phyloP scores from a whole-genome alignment of 2,113 vertebrate genomes.

The Thamnaconus septentrionalis region DNA sequence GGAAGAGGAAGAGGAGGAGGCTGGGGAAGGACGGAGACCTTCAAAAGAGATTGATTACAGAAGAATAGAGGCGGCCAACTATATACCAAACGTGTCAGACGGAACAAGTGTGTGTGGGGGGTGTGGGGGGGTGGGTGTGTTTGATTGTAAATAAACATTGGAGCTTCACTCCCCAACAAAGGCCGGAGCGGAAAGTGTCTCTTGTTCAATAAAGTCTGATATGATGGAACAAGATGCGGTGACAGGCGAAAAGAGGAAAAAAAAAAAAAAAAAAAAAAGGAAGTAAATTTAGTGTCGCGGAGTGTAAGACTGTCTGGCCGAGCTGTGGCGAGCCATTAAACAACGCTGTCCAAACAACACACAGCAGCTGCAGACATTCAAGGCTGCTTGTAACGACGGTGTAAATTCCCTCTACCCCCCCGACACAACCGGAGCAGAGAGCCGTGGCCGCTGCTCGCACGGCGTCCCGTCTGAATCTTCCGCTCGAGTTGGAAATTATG shows the following conservation, averaged over 20 bases:
- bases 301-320: slow-evolving; percentile 55
- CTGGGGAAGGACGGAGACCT: slow-evolving; percentile 37
- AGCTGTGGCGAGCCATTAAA: slow-evolving; percentile 64
- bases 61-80: slow-evolving; percentile 39
- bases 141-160: slow-evolving; percentile 34
- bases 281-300: not conserved
- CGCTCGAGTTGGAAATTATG: slow-evolving; percentile 1
- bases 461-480: too few species aligned
- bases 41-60: slow-evolving; percentile 63
- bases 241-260: too few species aligned
- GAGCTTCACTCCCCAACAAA: not conserved
- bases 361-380: slow-evolving; percentile 43
- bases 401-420: slow-evolving; percentile 44
- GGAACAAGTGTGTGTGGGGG: slow-evolving; percentile 1
- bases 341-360: slow-evolving; percentile 59
- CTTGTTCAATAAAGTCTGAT: not conserved
- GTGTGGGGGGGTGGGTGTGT: not conserved
- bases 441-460: not conserved
- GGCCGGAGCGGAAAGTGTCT: not conserved
- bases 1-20: slow-evolving; percentile 36
- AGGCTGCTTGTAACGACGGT: slow-evolving; percentile 37
- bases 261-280: not conserved
- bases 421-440: slow-evolving; percentile 32
- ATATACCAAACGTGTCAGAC: slow-evolving; percentile 45
- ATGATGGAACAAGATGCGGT: not conserved